A percentile compares a stretch with the other conserved stretches of the same genome.
Evolutionary conservation across 2,888 invertebrate genomes (phyloP).

Genomic region (Perithous albicinctus): DNA sequence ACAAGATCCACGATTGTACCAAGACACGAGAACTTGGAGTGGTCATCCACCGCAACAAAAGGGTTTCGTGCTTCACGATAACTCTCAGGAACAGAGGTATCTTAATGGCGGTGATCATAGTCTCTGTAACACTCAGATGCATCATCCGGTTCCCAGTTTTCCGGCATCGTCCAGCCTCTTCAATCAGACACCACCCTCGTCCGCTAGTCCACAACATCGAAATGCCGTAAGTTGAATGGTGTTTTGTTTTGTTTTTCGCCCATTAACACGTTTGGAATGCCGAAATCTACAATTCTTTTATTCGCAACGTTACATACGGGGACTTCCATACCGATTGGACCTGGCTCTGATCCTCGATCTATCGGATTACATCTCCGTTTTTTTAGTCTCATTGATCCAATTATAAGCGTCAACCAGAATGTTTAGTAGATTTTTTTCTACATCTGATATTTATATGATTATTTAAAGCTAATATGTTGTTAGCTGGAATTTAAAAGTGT

Average conservation of each 20-base stretch:
- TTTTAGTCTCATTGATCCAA: no score
- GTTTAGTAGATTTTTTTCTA: no score
- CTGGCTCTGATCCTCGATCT: no score
- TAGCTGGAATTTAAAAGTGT: no score
- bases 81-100: constrained; percentile 86
- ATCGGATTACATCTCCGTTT: no score
- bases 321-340: no score
- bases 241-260: constrained; percentile 12
- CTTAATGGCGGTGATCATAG: constrained; percentile 89
- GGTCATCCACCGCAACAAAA: constrained; percentile 85
- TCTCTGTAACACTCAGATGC: constrained; percentile 86
- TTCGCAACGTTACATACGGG: neutral
- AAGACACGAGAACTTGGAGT: constrained; percentile 82
- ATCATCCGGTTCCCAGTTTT: constrained; percentile 85
- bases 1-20: constrained; percentile 81
- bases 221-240: constrained; percentile 82
- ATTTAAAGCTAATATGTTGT: no score
- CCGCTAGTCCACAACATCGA: constrained; percentile 89
- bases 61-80: constrained; percentile 89
- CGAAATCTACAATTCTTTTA: neutral
- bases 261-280: constrained; percentile 28
- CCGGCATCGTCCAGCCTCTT: constrained; percentile 84
- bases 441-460: no score
- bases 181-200: constrained; percentile 86
- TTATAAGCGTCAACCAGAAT: no score